Evolutionary conservation across 2,888 invertebrate species (phyloP), one percentile per base, ranked within the genome.

Genomic region (Syrphus vitripennis): DNA sequence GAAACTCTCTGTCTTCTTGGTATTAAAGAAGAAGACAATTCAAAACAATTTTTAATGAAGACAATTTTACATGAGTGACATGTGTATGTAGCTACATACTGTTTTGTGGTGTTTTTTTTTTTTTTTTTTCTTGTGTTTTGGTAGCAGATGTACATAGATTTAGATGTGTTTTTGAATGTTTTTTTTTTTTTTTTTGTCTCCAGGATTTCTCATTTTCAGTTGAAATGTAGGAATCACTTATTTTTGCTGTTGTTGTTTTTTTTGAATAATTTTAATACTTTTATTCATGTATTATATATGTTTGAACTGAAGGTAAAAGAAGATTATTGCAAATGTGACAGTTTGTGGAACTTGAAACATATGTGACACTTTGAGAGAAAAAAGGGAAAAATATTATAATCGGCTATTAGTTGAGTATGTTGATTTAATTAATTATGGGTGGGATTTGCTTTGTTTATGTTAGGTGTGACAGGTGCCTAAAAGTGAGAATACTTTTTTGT

Each of bases 331-430:
- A 24, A n/a, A 24, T 59, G 57, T 61, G 63, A 72, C 59, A 61
- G 67, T 53, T 37, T 53, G 50, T 53, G 24, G 19, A 50, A 29
- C 37, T 74, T 37, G 21, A 31, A 40, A 59, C 50, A 83, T 34
- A 59, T 40, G 57, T 55, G 70, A 29, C 34, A 34, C 34, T 21
- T 34, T 55, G 14, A 21, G 53, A 6, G 16, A 42, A 16, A 16
- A 3, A 19, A 21, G 53, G 10, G 16, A 42, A 16, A 16, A 3
- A 50, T 21, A 53, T 42, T 19, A 45, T 72, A 81, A 82, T 76
- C 72, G 84, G 57, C 77, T 65, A 78, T 84, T 81, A 84, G 65
- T 59, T 34, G 69, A 84, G 75, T 76, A 65, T 84, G 84, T 76
- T 67, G 72, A 45, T 67, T 74, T 69, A 63, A 26, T 63, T n/a